Evolutionary conservation across 1,140 invertebrate species (phyloP), one percentile per base, ranked within the genome.

Genomic region (Daktulosphaira vitifoliae): DNA sequence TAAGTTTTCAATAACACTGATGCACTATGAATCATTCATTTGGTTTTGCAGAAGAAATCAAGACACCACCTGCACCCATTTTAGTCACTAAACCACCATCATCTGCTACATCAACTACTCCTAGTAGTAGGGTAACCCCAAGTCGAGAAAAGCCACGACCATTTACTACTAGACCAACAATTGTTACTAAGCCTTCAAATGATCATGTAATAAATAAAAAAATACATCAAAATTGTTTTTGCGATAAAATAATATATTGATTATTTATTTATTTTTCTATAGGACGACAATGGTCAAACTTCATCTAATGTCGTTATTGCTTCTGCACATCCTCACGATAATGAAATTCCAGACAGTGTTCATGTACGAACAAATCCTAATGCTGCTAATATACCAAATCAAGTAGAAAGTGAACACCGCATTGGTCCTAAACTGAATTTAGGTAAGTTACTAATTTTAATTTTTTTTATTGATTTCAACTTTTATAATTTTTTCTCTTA

Each of bases 391-490:
- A 65, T 85, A 79, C 70, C 85, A 78, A 70, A 88, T 82, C 75
- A 78, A 79, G 82, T 48, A 75, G 80, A 11, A 78, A 81, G 26
- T 82, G 84, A 67, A 77, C 82, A 1, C 42, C 25, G 26, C 3
- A 79, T 84, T 65, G 87, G 85, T 26, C 85, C 87, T 1, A 84
- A 85, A 71, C 77, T 91, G 3, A 91, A 90, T 75, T 77, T 90
- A 50, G 88, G 78, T 76, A 71, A 71, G 51, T 42, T 51, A n/a
- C n/a, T n/a, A 49, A 11, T 49, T 11, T 39, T 39, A 39, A 39
- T n/a, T 9, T 39, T 39, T 8, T 39, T 9, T 8, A n/a, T 39
- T n/a, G n/a, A n/a, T n/a, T n/a, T n/a, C n/a, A n/a, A 20, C 7
- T 16, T 6, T 48, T 16, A 6, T 16, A 16, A 8, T 16, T 16